Base-by-base conservation (phyloP, 1,140 invertebrate species). In the Lutraria rhynchaena region DNA sequence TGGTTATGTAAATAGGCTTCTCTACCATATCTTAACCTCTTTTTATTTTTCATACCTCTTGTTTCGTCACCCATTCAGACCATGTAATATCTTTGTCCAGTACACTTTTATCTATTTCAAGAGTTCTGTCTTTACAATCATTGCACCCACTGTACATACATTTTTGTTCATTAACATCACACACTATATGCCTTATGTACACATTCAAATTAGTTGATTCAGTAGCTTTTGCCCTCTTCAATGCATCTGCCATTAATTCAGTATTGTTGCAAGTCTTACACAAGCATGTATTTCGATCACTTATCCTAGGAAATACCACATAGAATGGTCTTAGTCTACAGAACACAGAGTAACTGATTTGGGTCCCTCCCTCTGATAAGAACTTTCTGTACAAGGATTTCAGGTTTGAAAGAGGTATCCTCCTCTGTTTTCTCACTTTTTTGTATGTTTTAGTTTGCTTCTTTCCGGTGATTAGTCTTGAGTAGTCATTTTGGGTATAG, bases 81-180 rank as follows among this genome's bases (percentile, higher is more conserved):
- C 67, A 83, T 58, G 31, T 9, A 19, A 81, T 51, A 44, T 70
- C 35, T 41, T 57, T 29, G 27, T 57, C 44, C 31, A 22, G 27
- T 22, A 33, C 37, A 27, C 7, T 31, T 74, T 58, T 73, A n/a
- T 67, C 41, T 17, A 65, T 19, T 31, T 19, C 22, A 4, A 75
- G 46, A 41, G 1, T n/a, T 51, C 37, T 75, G 17, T 76, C 55
- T 82, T 46, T 24, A 63, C 82, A 83, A 41, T 0, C 49, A 24
- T 49, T 44, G 44, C 82, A 85, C 46, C 70, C 19, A 33, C 67
- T 67, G 60, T 83, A 81, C 76, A 83, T 81, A 55, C 84, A 85
- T 22, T 4, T 44, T 33, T 69, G 37, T 2, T 71, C 22, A 83
- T 15, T n/a, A n/a, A n/a, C n/a, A n/a, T n/a, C n/a, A n/a, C n/a